Percentiles rank a stretch among this genome's conserved stretches.
Conservation (phyloP, 1,140 invertebrate species). For the Rhynchophorus ferrugineus region DNA sequence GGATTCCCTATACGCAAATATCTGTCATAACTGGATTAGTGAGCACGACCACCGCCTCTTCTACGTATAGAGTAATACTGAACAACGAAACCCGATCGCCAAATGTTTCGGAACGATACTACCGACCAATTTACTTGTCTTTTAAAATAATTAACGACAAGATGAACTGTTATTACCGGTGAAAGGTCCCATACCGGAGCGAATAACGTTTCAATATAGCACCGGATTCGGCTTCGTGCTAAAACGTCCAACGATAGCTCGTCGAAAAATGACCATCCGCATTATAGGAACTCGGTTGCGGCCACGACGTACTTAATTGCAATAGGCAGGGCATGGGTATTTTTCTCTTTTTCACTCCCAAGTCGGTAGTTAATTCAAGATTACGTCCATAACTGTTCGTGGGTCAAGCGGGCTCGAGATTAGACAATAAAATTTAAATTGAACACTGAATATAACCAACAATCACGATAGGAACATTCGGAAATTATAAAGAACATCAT, state of each 20-base stretch:
- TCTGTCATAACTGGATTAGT: too few species aligned
- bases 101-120: too few species aligned
- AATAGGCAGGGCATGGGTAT: conserved; percentile 15
- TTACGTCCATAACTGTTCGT: conserved; percentile 22
- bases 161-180: too few species aligned
- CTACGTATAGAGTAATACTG: too few species aligned
- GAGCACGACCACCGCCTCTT: too few species aligned
- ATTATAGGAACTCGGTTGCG: conserved; percentile 18
- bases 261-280: conserved; percentile 16
- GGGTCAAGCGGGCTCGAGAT: conserved; percentile 15
- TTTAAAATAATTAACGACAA: too few species aligned
- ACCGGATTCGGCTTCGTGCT: not conserved
- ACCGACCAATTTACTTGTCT: too few species aligned
- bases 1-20: too few species aligned
- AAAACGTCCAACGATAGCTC: not conserved
- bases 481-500: not conserved
- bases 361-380: conserved; percentile 23
- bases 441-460: not conserved
- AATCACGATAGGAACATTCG: not conserved
- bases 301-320: conserved; percentile 21
- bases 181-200: too few species aligned
- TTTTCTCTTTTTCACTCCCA: conserved; percentile 11
- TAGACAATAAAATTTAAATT: conserved; percentile 24
- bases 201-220: not conserved
- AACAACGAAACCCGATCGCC: too few species aligned